Conservation (phyloP, 1,140 invertebrate genomes). For the Physella acuta region DNA sequence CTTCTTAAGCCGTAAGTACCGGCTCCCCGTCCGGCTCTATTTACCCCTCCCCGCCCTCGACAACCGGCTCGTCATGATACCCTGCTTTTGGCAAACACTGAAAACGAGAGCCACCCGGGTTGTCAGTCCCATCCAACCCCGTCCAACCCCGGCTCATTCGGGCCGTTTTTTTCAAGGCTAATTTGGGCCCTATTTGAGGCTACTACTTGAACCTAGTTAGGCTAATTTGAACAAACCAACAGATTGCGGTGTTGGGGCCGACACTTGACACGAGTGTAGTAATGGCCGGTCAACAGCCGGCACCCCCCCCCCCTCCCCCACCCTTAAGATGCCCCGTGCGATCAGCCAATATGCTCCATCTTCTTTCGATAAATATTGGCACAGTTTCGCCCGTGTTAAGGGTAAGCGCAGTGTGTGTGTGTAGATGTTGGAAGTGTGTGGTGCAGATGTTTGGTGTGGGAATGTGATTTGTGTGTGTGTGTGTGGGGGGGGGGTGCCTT, state of each 20-base stretch:
- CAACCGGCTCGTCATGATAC: neutral
- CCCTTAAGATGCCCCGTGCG: neutral
- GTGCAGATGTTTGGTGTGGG: too few relatives aligned
- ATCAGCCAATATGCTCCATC: neutral
- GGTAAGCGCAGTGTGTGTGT: too few relatives aligned
- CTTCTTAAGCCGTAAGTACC: neutral
- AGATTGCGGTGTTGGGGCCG: too few relatives aligned
- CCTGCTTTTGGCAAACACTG: neutral
- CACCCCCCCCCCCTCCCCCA: neutral
- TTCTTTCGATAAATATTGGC: neutral
- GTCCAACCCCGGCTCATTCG: too few relatives aligned
- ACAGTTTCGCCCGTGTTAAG: neutral
- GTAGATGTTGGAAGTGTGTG: too few relatives aligned
- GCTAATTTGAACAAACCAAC: constrained; percentile 11
- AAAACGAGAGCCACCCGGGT: neutral
- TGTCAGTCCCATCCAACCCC: neutral
- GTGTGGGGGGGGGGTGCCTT: too few relatives aligned
- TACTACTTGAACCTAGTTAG: constrained; percentile 10
- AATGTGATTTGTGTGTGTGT: too few relatives aligned
- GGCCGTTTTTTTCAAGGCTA: neutral
- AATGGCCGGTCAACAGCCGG: neutral
- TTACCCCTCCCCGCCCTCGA: neutral
- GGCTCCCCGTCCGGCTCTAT: neutral
- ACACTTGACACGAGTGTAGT: neutral
- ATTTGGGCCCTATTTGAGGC: constrained; percentile 4